Percentiles rank a stretch among this genome's conserved stretches.
These are phyloP conservation scores for Ceyx margarethae DNA, from an alignment of 2,113 vertebrate genomes.

Conservation along the genomic window DNA sequence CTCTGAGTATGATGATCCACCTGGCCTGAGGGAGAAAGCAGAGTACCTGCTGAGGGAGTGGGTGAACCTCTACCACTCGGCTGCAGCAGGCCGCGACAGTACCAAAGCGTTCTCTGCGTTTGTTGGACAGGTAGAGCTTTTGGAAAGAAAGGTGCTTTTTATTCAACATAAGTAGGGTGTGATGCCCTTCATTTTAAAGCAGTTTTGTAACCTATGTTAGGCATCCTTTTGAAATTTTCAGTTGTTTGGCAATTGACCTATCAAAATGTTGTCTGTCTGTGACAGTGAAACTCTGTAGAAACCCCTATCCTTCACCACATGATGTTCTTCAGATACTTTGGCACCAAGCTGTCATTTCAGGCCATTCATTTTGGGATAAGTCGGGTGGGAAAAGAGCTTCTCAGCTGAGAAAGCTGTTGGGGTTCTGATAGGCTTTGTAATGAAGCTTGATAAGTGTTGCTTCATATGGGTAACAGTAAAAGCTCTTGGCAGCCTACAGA, in stretches of 20 bases:
- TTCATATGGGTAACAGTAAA: background rate
- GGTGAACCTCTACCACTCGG: slow-evolving; percentile 99
- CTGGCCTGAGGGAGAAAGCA: slow-evolving; percentile 95
- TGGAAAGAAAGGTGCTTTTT: slow-evolving; percentile 86
- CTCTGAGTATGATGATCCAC: slow-evolving; percentile 97
- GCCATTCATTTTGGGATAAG: background rate
- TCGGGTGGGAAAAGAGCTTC: background rate
- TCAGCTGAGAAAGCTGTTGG: background rate
- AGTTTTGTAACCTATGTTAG: slow-evolving; percentile 59
- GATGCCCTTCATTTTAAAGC: slow-evolving; percentile 67
- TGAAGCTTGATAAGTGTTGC: background rate
- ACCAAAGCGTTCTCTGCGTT: slow-evolving; percentile 99
- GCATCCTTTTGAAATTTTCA: slow-evolving; percentile 8
- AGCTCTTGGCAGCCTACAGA: background rate
- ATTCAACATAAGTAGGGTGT: slow-evolving; percentile 79
- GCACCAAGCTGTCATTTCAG: background rate
- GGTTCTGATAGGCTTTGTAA: background rate
- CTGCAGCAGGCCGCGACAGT: slow-evolving; percentile 95
- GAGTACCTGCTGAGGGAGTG: slow-evolving; percentile 97
- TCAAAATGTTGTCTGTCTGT: background rate
- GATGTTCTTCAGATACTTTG: background rate
- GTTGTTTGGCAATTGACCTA: background rate
- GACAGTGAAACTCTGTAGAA: background rate
- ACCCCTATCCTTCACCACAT: background rate
- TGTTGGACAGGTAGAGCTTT: slow-evolving; percentile 95